Conservation (phyloP, 2,113 vertebrate species). For the Struthio camelus region DNA sequence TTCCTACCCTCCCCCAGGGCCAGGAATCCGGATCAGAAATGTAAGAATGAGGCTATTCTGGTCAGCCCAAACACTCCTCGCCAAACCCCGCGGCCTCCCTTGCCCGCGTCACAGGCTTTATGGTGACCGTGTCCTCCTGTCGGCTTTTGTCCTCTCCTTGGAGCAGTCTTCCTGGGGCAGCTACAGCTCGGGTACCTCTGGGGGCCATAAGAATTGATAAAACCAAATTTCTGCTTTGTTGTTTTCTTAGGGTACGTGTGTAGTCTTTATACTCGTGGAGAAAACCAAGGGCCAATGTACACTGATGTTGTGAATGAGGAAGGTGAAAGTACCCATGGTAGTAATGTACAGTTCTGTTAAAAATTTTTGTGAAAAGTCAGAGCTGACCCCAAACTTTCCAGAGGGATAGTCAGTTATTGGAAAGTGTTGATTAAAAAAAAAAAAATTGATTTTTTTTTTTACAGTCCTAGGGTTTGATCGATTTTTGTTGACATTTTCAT, state of each 20-base stretch:
- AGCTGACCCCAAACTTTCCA: neutral
- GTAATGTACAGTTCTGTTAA: neutral
- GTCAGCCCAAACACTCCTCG: neutral
- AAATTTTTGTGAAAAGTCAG: neutral
- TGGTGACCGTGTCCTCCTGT: fast-evolving
- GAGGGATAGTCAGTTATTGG: neutral
- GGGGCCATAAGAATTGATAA: neutral
- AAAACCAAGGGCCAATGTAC: fast-evolving
- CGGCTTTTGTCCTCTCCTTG: neutral
- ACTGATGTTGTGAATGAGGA: neutral
- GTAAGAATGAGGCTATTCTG: neutral
- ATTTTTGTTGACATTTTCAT: neutral
- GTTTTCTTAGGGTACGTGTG: fast-evolving
- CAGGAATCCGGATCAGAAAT: neutral
- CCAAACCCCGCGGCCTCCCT: neutral
- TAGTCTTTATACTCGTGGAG: neutral
- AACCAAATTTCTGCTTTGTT: fast-evolving
- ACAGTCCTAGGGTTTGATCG: neutral
- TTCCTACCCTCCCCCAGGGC: neutral
- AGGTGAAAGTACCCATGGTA: neutral
- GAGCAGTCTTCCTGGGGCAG: neutral
- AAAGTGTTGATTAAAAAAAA: neutral
- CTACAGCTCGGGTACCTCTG: fast-evolving
- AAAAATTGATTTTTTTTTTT: neutral
- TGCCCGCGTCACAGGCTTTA: neutral